Conservation (phyloP, 2,888 invertebrate species). For the Hybos culiciformis region DNA sequence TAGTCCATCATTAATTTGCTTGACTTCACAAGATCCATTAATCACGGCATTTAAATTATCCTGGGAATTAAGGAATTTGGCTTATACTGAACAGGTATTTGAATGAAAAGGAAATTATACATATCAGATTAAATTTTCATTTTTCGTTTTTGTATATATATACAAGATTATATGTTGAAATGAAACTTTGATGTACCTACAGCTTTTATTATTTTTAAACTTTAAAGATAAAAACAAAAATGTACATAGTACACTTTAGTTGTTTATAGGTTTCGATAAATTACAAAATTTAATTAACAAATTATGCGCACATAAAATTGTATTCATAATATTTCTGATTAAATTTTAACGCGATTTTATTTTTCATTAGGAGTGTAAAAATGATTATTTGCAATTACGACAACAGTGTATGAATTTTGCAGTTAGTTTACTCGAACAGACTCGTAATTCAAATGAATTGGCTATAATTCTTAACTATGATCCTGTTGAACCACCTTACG, state of each 20-base stretch:
- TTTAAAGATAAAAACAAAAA: too few relatives aligned
- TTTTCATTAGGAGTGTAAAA: slow-evolving; percentile 59
- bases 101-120: neutral
- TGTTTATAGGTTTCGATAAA: too few relatives aligned
- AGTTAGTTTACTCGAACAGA: slow-evolving; percentile 79
- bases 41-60: slow-evolving; percentile 89
- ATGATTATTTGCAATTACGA: slow-evolving; percentile 78
- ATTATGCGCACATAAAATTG: neutral
- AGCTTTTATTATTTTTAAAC: too few relatives aligned
- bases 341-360: neutral
- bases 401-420: slow-evolving; percentile 81
- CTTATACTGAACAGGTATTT: slow-evolving; percentile 66
- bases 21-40: slow-evolving; percentile 85
- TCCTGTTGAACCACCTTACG: slow-evolving; percentile 55
- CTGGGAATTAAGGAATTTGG: slow-evolving; percentile 83
- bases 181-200: too few relatives aligned
- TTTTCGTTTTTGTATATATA: neutral
- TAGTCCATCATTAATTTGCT: slow-evolving; percentile 83
- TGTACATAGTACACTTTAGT: too few relatives aligned
- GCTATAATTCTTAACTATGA: slow-evolving; percentile 90
- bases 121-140: neutral
- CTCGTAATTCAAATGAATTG: slow-evolving; percentile 81
- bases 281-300: too few relatives aligned
- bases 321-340: neutral
- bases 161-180: neutral